phyloP scores from a whole-genome alignment of 2,888 invertebrate species.

The Linyphia triangularis region DNA sequence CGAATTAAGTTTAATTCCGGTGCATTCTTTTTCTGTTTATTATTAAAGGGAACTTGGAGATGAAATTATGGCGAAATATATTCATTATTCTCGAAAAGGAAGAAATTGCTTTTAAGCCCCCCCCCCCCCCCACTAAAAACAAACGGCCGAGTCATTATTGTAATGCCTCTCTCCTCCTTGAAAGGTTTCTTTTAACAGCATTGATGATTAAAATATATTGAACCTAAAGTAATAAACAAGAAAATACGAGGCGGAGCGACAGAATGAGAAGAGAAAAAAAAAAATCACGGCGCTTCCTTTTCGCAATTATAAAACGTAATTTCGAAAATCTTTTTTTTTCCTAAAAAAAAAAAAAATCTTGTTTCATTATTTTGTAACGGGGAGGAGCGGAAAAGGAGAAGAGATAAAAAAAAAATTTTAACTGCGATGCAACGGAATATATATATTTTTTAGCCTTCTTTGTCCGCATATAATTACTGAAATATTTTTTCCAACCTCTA shows the following conservation, averaged over 20 bases:
- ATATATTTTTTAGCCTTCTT: slow-evolving; percentile 67
- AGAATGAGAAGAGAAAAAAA: slow-evolving; percentile 31
- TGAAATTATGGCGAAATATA: slow-evolving; percentile 70
- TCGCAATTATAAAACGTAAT: slow-evolving; percentile 74
- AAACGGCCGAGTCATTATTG: slow-evolving; percentile 56
- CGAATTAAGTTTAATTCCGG: slow-evolving; percentile 57
- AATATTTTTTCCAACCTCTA: slow-evolving; percentile 47
- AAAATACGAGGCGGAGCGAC: slow-evolving; percentile 40
- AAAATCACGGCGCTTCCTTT: slow-evolving; percentile 44
- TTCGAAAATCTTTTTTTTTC: slow-evolving; percentile 62
- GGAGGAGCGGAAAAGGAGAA: not conserved
- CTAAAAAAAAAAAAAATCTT: slow-evolving; percentile 35
- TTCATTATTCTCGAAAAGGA: slow-evolving; percentile 55
- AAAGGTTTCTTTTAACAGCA: slow-evolving; percentile 65
- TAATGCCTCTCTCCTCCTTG: slow-evolving; percentile 43
- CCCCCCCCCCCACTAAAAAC: slow-evolving; percentile 28
- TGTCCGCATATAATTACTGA: slow-evolving; percentile 72
- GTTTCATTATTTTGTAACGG: slow-evolving; percentile 62
- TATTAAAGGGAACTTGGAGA: slow-evolving; percentile 44
- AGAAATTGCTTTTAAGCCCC: slow-evolving; percentile 58
- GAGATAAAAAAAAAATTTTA: slow-evolving; percentile 42
- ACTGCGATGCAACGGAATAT: slow-evolving; percentile 59
- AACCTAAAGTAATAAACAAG: slow-evolving; percentile 73
- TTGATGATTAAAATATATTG: slow-evolving; percentile 73
- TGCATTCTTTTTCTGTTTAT: slow-evolving; percentile 24